These are phyloP conservation scores for Oscheius sp. DNA, from an alignment of 1,140 invertebrate genomes.

Conservation along the genomic window DNA sequence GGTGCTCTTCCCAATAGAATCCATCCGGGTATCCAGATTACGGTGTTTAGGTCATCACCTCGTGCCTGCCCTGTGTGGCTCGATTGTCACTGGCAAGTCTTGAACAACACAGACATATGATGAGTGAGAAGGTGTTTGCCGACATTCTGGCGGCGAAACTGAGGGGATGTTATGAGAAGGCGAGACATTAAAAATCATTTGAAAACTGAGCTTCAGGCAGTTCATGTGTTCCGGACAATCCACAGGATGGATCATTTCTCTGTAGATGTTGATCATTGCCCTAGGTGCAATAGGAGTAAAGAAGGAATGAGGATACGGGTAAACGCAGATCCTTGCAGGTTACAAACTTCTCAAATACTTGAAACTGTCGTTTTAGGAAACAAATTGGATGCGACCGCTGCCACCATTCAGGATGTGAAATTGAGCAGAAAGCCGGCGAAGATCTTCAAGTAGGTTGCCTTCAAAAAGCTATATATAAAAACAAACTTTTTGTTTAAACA, in stretches of 20 bases:
- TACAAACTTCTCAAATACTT: constrained; percentile 8
- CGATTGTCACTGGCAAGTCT: constrained; percentile 47
- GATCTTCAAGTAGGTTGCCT: constrained; percentile 33
- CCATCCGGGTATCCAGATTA: too few relatives aligned
- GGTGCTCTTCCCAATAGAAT: too few relatives aligned
- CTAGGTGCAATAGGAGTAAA: constrained; percentile 50
- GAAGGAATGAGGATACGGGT: constrained; percentile 55
- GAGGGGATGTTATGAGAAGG: constrained; percentile 53
- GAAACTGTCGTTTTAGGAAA: constrained; percentile 42
- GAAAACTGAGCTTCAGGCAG: constrained; percentile 39
- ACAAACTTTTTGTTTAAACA: not conserved
- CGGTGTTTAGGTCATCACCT: constrained; percentile 31
- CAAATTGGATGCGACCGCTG: constrained; percentile 58
- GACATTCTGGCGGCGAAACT: constrained; percentile 59
- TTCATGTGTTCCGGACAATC: constrained; percentile 58
- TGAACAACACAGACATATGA: constrained; percentile 57
- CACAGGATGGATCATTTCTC: constrained; percentile 59
- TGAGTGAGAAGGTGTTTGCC: constrained; percentile 51
- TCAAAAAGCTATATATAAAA: not conserved
- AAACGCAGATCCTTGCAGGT: constrained; percentile 58
- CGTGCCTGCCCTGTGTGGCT: constrained; percentile 56
- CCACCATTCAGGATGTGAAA: constrained; percentile 53
- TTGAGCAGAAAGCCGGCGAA: constrained; percentile 41
- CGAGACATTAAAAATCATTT: not conserved
- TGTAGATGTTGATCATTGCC: constrained; percentile 55